These are phyloP conservation scores for Drosophila lowei DNA, from an alignment of 1,140 invertebrate species.

Conservation along the genomic window DNA sequence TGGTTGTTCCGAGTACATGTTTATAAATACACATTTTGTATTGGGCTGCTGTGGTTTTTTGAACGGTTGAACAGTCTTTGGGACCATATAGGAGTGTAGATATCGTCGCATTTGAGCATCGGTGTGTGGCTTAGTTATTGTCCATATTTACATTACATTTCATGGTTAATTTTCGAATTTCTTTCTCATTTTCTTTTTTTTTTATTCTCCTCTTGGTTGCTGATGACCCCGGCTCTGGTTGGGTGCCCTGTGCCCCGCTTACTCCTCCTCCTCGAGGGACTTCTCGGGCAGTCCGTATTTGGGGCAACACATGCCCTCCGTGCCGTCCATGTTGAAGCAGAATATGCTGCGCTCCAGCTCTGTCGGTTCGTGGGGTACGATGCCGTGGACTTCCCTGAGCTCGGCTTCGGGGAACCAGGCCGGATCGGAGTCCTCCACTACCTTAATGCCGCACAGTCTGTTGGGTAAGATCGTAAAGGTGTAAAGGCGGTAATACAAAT, in stretches of 20 bases:
- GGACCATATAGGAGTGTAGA: constrained; percentile 52
- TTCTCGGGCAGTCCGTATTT: constrained; percentile 84
- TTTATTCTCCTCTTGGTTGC: constrained; percentile 23
- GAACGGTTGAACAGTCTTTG: constrained; percentile 62
- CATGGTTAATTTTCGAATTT: constrained; percentile 5
- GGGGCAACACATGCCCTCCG: constrained; percentile 92
- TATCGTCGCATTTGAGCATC: constrained; percentile 45
- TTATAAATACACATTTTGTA: constrained; percentile 8
- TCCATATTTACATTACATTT: constrained; percentile 69
- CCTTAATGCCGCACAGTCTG: constrained; percentile 89
- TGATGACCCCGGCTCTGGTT: too few relatives aligned
- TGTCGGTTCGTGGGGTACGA: constrained; percentile 90
- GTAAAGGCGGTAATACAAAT: not conserved
- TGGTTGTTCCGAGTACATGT: not conserved
- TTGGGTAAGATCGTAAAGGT: not conserved
- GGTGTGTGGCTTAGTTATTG: constrained; percentile 58
- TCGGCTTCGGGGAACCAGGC: constrained; percentile 96
- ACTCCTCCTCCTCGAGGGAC: constrained; percentile 81
- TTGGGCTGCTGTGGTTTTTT: constrained; percentile 22
- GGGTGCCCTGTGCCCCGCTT: constrained; percentile 16
- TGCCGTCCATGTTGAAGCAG: constrained; percentile 92
- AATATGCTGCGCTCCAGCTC: constrained; percentile 91
- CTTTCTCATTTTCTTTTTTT: not conserved
- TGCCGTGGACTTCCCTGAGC: constrained; percentile 93
- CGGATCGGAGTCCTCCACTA: constrained; percentile 94